Evolutionary conservation across 2,113 vertebrate genomes (phyloP).

Genomic region (Chloropsis hardwickii): DNA sequence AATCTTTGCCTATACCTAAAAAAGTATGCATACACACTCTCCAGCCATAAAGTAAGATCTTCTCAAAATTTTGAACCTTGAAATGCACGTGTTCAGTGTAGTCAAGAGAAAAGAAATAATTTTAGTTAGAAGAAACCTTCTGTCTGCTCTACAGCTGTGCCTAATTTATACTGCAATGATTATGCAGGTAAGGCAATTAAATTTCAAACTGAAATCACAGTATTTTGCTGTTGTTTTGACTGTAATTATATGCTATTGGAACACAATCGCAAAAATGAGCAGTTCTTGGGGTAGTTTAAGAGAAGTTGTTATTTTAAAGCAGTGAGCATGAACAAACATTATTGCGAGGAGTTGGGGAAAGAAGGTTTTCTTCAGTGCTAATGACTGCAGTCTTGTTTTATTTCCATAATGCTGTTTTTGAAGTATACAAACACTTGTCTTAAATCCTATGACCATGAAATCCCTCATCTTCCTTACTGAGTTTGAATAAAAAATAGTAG

Average conservation of each 20-base stretch:
- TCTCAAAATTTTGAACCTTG: background rate
- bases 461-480: background rate
- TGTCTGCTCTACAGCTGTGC: background rate
- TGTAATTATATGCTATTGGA: background rate
- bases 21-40: background rate
- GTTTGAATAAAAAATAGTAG: background rate
- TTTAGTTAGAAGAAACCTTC: background rate
- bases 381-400: background rate
- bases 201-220: conserved; percentile 6
- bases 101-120: background rate
- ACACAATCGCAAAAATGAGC: background rate
- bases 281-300: background rate
- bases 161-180: background rate
- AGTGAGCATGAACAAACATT: background rate
- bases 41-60: background rate
- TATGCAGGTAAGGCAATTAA: conserved; percentile 16
- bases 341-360: accelerated
- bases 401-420: background rate
- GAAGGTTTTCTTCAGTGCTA: background rate
- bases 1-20: background rate
- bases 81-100: background rate
- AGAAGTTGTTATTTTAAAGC: background rate
- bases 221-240: background rate
- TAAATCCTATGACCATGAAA: background rate
- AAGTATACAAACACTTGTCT: background rate